phyloP scores from a whole-genome alignment of 2,888 invertebrate species.

The Ypsolopha scabrella region DNA sequence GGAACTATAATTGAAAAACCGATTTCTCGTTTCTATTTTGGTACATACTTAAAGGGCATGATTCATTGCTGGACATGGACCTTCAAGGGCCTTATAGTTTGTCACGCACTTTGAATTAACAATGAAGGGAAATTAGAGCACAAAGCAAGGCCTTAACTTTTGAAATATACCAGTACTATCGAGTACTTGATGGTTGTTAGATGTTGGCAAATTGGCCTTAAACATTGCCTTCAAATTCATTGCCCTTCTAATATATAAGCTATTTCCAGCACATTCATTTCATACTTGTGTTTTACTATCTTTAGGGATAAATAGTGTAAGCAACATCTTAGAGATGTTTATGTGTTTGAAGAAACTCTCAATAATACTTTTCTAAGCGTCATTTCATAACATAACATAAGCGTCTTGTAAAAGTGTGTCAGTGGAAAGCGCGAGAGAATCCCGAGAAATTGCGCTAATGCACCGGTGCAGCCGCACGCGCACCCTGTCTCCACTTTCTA shows the following conservation, averaged over 20 bases:
- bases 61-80: constrained; percentile 20
- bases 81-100: constrained; percentile 54
- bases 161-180: constrained; percentile 52
- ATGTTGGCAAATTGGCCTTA: constrained; percentile 30
- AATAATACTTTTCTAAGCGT: no score
- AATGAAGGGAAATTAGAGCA: constrained; percentile 67
- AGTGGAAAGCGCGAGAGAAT: constrained; percentile 68
- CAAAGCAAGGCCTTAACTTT: constrained; percentile 53
- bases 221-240: constrained; percentile 52
- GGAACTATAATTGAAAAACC: constrained; percentile 1
- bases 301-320: no score
- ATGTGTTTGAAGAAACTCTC: no score
- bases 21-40: constrained; percentile 20
- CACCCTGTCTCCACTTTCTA: constrained; percentile 64
- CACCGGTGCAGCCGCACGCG: constrained; percentile 33
- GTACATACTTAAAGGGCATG: constrained; percentile 18
- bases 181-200: background rate
- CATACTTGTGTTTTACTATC: constrained; percentile 24
- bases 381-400: constrained; percentile 11
- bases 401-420: constrained; percentile 49
- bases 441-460: constrained; percentile 64
- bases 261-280: constrained; percentile 58
- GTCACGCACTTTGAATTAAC: constrained; percentile 62
- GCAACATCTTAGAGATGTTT: no score
- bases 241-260: constrained; percentile 62